A percentile compares a stretch with the other conserved stretches of the same genome.
Conservation (phyloP, 2,797 vertebrate species). For the Parauchenoglanis ngamensis region DNA sequence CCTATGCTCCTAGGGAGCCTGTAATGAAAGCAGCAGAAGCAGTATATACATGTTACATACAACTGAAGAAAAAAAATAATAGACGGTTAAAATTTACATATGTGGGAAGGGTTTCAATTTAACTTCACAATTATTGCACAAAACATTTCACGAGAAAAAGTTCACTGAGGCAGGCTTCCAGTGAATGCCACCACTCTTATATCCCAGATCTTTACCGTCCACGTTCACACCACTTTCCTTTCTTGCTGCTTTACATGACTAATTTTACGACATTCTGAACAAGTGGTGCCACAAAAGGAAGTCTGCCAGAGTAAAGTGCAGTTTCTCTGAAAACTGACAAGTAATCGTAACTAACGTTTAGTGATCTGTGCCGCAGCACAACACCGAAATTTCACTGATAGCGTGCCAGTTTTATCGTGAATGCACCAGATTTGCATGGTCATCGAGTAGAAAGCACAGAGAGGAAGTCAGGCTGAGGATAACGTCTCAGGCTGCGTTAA, state of each 20-base stretch:
- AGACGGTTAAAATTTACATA: constrained; percentile 13
- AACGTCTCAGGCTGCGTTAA: constrained; percentile 23
- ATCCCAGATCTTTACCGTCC: not conserved
- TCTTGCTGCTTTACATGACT: not conserved
- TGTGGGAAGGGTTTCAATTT: constrained; percentile 38
- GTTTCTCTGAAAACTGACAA: constrained; percentile 33
- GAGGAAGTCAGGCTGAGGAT: constrained; percentile 18
- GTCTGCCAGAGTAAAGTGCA: constrained; percentile 31
- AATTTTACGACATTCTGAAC: not conserved
- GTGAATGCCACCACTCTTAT: constrained; percentile 38
- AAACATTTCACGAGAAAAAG: constrained; percentile 36
- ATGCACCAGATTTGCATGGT: constrained; percentile 34
- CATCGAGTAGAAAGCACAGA: constrained; percentile 34
- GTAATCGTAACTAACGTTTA: constrained; percentile 28
- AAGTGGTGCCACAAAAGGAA: constrained; percentile 44
- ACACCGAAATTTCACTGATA: constrained; percentile 13
- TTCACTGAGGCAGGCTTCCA: constrained; percentile 51
- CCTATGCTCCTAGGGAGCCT: constrained; percentile 27
- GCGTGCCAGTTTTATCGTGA: constrained; percentile 42
- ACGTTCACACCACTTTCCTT: not conserved
- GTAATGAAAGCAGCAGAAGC: not conserved
- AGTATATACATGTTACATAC: constrained; percentile 11
- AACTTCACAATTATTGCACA: constrained; percentile 21
- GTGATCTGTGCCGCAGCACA: constrained; percentile 22
- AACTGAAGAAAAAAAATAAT: not conserved